phyloP scores from a whole-genome alignment of 2,888 invertebrate genomes.

The Xestia ashworthii region DNA sequence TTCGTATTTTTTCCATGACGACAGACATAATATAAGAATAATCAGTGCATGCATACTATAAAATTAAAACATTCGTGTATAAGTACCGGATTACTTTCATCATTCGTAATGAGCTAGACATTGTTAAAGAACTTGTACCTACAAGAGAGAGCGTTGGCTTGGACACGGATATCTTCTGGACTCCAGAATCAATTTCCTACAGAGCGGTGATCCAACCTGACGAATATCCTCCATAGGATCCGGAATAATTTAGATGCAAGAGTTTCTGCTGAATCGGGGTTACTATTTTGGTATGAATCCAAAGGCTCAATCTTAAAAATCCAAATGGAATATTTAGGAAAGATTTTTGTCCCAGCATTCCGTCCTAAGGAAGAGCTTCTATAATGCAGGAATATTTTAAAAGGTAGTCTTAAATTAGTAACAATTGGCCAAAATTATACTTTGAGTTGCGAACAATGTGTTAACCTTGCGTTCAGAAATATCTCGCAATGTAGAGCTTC shows the following conservation, averaged over 20 bases:
- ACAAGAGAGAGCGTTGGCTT: background rate
- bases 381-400: background rate
- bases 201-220: background rate
- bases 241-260: background rate
- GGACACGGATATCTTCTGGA: background rate
- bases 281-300: background rate
- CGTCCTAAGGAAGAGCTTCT: background rate
- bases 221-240: background rate
- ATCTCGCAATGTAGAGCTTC: slow-evolving; percentile 39
- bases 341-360: background rate
- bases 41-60: slow-evolving; percentile 20
- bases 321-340: background rate
- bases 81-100: slow-evolving; percentile 7
- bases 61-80: background rate
- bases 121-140: background rate
- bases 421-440: slow-evolving; percentile 42
- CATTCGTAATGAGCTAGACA: slow-evolving; percentile 3
- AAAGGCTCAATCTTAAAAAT: background rate
- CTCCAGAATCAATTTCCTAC: background rate
- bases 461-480: slow-evolving; percentile 59
- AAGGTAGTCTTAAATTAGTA: slow-evolving; percentile 30
- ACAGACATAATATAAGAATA: slow-evolving; percentile 1
- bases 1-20: slow-evolving; percentile 11
- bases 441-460: slow-evolving; percentile 32
- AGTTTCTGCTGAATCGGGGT: background rate